phyloP scores from a whole-genome alignment of 2,888 invertebrate species.

The Temnothorax unifasciatus region DNA sequence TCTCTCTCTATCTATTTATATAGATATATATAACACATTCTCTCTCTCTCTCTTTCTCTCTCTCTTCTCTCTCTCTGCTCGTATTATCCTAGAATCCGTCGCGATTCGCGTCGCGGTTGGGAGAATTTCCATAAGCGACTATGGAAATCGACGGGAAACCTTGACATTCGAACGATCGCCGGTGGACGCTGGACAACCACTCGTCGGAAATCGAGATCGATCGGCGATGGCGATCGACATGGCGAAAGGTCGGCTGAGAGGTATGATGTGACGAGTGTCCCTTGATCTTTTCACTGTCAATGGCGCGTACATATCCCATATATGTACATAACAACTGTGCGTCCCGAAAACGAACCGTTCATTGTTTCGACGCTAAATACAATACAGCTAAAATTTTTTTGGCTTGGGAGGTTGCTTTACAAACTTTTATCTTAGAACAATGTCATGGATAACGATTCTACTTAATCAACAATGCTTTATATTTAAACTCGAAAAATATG shows the following conservation, averaged over 20 bases:
- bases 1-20: constrained; percentile 43
- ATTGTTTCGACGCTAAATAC: not conserved
- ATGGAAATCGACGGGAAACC: constrained; percentile 75
- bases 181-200: constrained; percentile 46
- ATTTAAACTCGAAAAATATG: not conserved
- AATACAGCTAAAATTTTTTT: not conserved
- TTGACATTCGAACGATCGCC: constrained; percentile 77
- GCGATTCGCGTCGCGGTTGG: constrained; percentile 63
- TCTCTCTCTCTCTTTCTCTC: constrained; percentile 27
- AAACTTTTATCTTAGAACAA: not conserved
- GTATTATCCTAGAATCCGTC: constrained; percentile 43
- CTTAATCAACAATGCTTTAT: not conserved
- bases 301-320: constrained; percentile 10
- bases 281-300: constrained; percentile 49
- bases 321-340: not conserved
- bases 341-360: not conserved
- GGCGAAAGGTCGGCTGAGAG: constrained; percentile 32
- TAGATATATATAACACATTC: constrained; percentile 7
- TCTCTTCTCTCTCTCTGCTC: constrained; percentile 2
- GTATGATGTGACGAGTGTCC: constrained; percentile 44
- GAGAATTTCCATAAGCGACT: constrained; percentile 74
- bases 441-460: not conserved
- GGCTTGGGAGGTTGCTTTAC: not conserved
- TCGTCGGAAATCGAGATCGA: constrained; percentile 69
- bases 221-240: constrained; percentile 49